Conservation (phyloP, 2,888 invertebrate species). For the Allolobophora icterica region DNA sequence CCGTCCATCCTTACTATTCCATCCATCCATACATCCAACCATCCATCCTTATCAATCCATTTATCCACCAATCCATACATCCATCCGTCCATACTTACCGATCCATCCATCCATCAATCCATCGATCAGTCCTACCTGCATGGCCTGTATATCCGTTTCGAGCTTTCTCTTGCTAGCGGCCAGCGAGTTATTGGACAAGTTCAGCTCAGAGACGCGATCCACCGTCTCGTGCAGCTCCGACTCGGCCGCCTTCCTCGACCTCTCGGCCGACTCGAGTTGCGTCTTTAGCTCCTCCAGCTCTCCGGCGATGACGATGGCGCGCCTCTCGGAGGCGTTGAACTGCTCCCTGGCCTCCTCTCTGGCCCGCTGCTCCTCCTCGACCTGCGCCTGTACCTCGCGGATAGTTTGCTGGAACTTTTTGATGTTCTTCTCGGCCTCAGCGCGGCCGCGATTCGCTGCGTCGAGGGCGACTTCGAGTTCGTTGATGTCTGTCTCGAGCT, state of each 20-base stretch:
- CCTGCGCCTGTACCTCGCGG: conserved; percentile 82
- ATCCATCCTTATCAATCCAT: no score
- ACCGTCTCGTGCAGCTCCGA: conserved; percentile 96
- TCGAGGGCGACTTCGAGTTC: conserved; percentile 98
- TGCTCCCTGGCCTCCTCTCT: conserved; percentile 97
- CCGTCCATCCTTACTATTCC: no score
- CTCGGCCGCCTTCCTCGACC: conserved; percentile 96
- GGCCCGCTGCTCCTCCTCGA: conserved; percentile 97
- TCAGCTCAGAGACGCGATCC: conserved; percentile 95
- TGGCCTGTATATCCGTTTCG: conserved; percentile 95
- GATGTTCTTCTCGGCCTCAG: conserved; percentile 98
- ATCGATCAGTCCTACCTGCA: conserved; percentile 66
- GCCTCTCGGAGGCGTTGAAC: conserved; percentile 94
- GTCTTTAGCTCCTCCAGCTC: conserved; percentile 98
- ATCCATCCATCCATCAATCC: background rate
- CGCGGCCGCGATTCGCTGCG: conserved; percentile 97
- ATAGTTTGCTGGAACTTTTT: conserved; percentile 83
- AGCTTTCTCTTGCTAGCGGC: conserved; percentile 98
- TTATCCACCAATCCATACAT: background rate
- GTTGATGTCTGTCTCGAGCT: conserved; percentile 99
- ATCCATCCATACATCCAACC: no score
- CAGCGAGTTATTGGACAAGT: conserved; percentile 90
- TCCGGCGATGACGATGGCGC: conserved; percentile 94
- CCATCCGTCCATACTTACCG: background rate
- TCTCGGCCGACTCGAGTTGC: conserved; percentile 89